Percentiles rank a stretch among this genome's conserved stretches.
phyloP scores from a whole-genome alignment of 1,140 invertebrate species.

The Bombus sibiricus region DNA sequence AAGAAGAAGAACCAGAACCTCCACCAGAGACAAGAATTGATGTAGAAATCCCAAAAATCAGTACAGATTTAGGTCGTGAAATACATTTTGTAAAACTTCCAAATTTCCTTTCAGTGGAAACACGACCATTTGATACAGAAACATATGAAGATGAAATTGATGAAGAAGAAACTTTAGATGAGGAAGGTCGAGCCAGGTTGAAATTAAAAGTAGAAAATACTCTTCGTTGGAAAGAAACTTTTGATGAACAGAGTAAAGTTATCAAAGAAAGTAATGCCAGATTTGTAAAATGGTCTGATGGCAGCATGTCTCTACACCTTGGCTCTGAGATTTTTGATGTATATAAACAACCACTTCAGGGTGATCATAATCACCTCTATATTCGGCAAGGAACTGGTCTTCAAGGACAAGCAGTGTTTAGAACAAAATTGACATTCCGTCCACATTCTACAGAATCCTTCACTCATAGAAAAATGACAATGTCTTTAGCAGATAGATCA shows the following conservation, averaged over 20 bases:
- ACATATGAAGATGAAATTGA: constrained; percentile 99
- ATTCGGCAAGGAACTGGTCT: constrained; percentile 98
- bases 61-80: constrained; percentile 94
- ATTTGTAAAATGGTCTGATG: constrained; percentile 98
- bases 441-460: constrained; percentile 99
- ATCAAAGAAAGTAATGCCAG: constrained; percentile 97
- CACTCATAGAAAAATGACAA: constrained; percentile 99
- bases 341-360: constrained; percentile 94
- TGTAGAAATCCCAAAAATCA: constrained; percentile 97
- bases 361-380: constrained; percentile 89
- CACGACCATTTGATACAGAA: constrained; percentile 95
- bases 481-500: constrained; percentile 98
- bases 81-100: constrained; percentile 97
- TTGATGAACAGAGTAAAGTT: constrained; percentile 92
- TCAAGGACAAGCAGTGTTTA: constrained; percentile 98
- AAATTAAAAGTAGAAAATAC: constrained; percentile 99
- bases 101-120: constrained; percentile 96
- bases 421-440: constrained; percentile 97
- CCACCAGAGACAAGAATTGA: constrained; percentile 97
- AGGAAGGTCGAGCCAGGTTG: constrained; percentile 96
- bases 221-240: constrained; percentile 95
- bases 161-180: constrained; percentile 98
- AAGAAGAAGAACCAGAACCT: constrained; percentile 89
- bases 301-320: constrained; percentile 98
- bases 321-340: constrained; percentile 99